A percentile compares a stretch with the other conserved stretches of the same genome.
Evolutionary conservation across 2,888 invertebrate species (phyloP).

Genomic region (Apamea crenata): DNA sequence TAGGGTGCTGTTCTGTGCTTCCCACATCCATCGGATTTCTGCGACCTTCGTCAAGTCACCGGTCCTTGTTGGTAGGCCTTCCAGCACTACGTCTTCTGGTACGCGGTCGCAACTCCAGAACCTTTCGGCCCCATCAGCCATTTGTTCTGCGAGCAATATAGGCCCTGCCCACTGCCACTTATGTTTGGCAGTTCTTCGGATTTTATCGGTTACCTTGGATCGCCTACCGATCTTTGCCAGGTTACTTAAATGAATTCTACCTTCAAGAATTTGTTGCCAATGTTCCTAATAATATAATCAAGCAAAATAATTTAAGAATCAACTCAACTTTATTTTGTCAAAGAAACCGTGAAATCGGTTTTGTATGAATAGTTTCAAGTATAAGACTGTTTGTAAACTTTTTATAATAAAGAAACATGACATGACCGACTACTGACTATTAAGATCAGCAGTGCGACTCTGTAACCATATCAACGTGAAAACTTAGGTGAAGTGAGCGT

Average conservation of each 20-base stretch:
- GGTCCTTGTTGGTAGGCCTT: too few relatives aligned
- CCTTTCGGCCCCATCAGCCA: too few relatives aligned
- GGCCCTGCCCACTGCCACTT: too few relatives aligned
- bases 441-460: neutral
- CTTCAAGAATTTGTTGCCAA: neutral
- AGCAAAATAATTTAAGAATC: neutral
- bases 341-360: neutral
- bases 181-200: too few relatives aligned
- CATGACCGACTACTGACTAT: neutral
- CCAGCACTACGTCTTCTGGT: too few relatives aligned
- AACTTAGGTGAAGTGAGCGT: too few relatives aligned
- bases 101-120: too few relatives aligned
- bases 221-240: neutral
- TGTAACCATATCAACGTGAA: too few relatives aligned
- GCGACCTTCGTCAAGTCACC: too few relatives aligned
- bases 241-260: neutral
- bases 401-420: neutral
- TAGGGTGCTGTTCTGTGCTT: too few relatives aligned
- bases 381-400: neutral
- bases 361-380: neutral
- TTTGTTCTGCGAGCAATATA: too few relatives aligned
- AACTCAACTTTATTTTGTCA: neutral
- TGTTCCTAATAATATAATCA: neutral
- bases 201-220: neutral
- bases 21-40: too few relatives aligned